A percentile compares a stretch with the other conserved stretches of the same genome.
phyloP scores from a whole-genome alignment of 2,797 vertebrate genomes.

The Arnoldichthys spilopterus region DNA sequence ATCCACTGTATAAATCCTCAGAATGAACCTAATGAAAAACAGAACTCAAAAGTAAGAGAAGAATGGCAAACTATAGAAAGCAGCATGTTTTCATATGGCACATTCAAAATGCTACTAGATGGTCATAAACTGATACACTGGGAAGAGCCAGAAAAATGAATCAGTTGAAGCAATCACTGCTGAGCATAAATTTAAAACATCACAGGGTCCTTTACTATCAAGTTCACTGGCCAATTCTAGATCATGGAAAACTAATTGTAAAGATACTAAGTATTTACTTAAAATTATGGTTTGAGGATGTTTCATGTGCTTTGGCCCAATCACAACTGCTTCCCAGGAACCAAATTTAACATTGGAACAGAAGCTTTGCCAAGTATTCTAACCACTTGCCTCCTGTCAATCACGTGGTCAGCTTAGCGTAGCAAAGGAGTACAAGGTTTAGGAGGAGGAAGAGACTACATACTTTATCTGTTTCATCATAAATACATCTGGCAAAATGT shows the following conservation, averaged over 20 bases:
- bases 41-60: too few species aligned
- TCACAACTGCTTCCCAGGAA: conserved; percentile 42
- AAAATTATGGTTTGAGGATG: conserved; percentile 14
- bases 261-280: conserved; percentile 34
- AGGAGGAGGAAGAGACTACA: conserved; percentile 1
- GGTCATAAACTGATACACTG: neutral
- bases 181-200: conserved; percentile 12
- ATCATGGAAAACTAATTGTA: conserved; percentile 17
- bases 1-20: too few species aligned
- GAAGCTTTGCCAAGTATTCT: conserved; percentile 44
- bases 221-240: too few species aligned
- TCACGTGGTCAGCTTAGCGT: conserved; percentile 36
- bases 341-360: conserved; percentile 51
- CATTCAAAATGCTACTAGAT: neutral
- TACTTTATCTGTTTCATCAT: neutral
- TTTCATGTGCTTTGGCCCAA: conserved; percentile 31
- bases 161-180: conserved; percentile 3
- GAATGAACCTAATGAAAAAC: too few species aligned
- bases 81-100: neutral
- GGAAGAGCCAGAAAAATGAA: neutral
- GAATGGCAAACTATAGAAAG: neutral
- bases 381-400: conserved; percentile 51
- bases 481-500: neutral
- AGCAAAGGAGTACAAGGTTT: conserved; percentile 17
- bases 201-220: conserved; percentile 9